These are phyloP conservation scores for Malacoraja senta DNA, from an alignment of 2,797 vertebrate species.

Conservation along the genomic window DNA sequence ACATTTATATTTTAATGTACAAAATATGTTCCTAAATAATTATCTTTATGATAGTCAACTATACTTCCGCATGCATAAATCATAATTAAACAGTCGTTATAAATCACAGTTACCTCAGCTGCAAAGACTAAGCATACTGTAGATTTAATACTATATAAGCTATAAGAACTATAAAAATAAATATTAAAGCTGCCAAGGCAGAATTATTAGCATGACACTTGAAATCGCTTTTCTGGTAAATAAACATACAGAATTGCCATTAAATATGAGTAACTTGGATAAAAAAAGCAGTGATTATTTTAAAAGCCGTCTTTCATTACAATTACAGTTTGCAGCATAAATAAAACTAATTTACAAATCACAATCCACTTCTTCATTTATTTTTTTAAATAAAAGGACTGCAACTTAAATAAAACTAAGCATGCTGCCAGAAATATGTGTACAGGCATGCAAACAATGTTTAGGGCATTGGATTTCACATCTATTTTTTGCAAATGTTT, in stretches of 20 bases:
- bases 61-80: neutral
- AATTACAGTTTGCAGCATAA: neutral
- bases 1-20: neutral
- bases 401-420: constrained; percentile 24
- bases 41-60: neutral
- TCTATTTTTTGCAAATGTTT: neutral
- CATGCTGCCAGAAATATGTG: constrained; percentile 26
- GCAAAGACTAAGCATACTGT: neutral
- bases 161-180: neutral
- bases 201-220: neutral
- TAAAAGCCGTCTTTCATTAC: neutral
- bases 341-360: neutral
- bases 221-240: neutral
- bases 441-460: constrained; percentile 28
- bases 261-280: neutral
- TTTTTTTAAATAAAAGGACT: neutral
- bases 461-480: constrained; percentile 18
- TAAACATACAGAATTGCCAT: neutral
- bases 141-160: neutral
- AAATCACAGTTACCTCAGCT: neutral
- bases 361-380: neutral
- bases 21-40: neutral
- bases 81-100: neutral
- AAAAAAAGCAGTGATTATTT: neutral
- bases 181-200: neutral